Evolutionary conservation across 2,797 vertebrate genomes (phyloP), one percentile per base, ranked within the genome.

Genomic region (Telmatherina bonti): DNA sequence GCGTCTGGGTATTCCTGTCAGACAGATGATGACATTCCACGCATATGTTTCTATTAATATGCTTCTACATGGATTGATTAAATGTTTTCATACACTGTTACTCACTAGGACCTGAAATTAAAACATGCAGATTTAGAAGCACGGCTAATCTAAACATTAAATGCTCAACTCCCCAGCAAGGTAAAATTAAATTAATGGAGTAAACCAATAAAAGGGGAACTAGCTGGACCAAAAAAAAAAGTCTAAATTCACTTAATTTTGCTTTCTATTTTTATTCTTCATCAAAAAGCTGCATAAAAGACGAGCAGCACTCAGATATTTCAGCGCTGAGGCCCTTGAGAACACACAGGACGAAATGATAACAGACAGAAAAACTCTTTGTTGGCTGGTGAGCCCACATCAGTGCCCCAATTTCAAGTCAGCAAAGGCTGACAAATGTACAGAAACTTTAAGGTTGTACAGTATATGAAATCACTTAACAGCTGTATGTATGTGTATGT

Each of bases 51-150:
- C 64, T 74, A 83, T 87, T 88, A 90, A 87, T 83, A 78, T 75
- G 67, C 70, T 59, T 74, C 70, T 76, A 85, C 62, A 24, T 62
- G 51, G 82, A 85, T 87, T 85, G 82, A 90, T 88, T 79, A 71
- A 82, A 89, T 63, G 65, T 38, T 83, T 83, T 85, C 81, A 68
- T 68, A 82, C 72, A 73, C 45, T 74, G 70, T 74, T 31, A 18
- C 45, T 62, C 86, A 83, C 81, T 83, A 83, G 80, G 78, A 82
- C 76, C 78, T 74, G 75, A 88, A 85, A 88, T 83, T 61, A 80
- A 88, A 81, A 75, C 75, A 64, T 43, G 70, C 77, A 69, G 77
- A 85, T 70, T 66, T 74, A 83, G 67, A 66, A 73, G 45, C 67
- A 16, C 7, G 35, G 60, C 62, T 76, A 80, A 86, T 85, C 78